These are phyloP conservation scores for Paraplagusia blochii DNA, from an alignment of 2,113 vertebrate genomes.

Conservation along the genomic window DNA sequence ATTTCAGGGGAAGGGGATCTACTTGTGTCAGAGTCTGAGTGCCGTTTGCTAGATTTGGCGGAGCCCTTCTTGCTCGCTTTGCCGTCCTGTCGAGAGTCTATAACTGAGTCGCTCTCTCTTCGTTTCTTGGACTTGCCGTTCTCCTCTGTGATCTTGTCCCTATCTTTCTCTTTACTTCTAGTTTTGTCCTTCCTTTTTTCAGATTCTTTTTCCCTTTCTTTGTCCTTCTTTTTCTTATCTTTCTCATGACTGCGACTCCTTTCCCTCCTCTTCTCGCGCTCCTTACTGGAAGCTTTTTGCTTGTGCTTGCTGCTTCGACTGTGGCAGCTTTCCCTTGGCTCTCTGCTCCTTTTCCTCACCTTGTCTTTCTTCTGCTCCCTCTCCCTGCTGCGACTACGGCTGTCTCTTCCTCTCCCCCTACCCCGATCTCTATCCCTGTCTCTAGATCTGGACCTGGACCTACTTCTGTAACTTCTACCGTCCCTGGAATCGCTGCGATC, in stretches of 20 bases:
- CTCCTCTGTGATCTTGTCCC: constrained; percentile 83
- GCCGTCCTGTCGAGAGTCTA: constrained; percentile 87
- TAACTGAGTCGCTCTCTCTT: constrained; percentile 83
- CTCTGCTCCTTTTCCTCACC: constrained; percentile 80
- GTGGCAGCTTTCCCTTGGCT: constrained; percentile 77
- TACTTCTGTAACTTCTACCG: constrained; percentile 78
- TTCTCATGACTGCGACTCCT: constrained; percentile 85
- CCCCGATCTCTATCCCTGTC: constrained; percentile 78
- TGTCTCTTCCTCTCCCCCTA: constrained; percentile 76
- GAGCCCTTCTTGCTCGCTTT: constrained; percentile 81
- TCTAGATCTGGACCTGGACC: constrained; percentile 35
- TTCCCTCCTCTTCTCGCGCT: constrained; percentile 80
- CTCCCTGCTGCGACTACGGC: constrained; percentile 81
- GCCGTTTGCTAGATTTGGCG: constrained; percentile 88
- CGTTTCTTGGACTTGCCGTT: constrained; percentile 86
- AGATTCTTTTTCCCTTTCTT: constrained; percentile 79
- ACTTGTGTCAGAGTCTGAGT: constrained; percentile 92
- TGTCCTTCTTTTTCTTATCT: constrained; percentile 90
- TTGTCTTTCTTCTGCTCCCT: constrained; percentile 66
- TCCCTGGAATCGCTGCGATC: constrained; percentile 83
- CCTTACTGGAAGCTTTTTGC: constrained; percentile 87
- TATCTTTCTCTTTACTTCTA: constrained; percentile 85
- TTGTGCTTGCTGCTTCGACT: constrained; percentile 84
- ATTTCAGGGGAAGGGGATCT: constrained; percentile 90
- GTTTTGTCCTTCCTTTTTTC: constrained; percentile 88